Percentiles rank a stretch among this genome's conserved stretches.
Evolutionary conservation across 1,140 invertebrate genomes (phyloP).

Genomic region (Gryllus bimaculatus): DNA sequence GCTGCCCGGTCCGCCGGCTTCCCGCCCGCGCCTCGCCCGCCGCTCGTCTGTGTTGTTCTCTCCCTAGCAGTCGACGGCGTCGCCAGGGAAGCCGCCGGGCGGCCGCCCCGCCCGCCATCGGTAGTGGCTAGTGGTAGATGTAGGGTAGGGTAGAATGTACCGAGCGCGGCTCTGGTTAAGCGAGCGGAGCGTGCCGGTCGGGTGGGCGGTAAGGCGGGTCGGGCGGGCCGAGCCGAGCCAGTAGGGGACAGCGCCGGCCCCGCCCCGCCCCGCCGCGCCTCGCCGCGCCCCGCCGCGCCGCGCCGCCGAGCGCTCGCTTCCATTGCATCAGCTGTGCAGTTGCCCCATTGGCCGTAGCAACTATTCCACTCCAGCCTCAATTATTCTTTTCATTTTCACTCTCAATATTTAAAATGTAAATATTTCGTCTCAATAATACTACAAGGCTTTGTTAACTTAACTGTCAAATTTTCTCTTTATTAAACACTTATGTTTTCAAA

Average conservation of each 20-base stretch:
- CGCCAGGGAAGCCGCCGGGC: background rate
- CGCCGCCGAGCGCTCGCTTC: background rate
- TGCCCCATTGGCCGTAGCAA: background rate
- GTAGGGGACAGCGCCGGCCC: too few species aligned
- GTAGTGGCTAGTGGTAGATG: slow-evolving; percentile 3
- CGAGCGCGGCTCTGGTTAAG: background rate
- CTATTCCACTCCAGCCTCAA: background rate
- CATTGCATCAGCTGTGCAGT: background rate
- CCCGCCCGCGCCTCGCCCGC: too few species aligned
- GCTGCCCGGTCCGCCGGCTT: too few species aligned
- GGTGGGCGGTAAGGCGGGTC: background rate
- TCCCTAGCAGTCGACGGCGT: background rate
- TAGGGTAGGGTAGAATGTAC: background rate
- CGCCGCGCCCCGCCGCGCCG: too few species aligned
- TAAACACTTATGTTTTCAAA: too few species aligned
- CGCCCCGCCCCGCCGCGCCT: too few species aligned
- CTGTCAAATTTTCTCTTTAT: too few species aligned
- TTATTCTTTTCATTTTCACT: background rate
- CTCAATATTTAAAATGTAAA: background rate
- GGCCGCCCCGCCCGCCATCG: background rate
- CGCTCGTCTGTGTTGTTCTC: background rate
- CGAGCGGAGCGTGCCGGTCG: background rate
- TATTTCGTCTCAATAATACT: background rate
- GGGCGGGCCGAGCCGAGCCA: too few species aligned
- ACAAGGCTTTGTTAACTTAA: too few species aligned